Evolutionary conservation across 2,113 vertebrate genomes (phyloP).

Genomic region (Glaucidium brasilianum): DNA sequence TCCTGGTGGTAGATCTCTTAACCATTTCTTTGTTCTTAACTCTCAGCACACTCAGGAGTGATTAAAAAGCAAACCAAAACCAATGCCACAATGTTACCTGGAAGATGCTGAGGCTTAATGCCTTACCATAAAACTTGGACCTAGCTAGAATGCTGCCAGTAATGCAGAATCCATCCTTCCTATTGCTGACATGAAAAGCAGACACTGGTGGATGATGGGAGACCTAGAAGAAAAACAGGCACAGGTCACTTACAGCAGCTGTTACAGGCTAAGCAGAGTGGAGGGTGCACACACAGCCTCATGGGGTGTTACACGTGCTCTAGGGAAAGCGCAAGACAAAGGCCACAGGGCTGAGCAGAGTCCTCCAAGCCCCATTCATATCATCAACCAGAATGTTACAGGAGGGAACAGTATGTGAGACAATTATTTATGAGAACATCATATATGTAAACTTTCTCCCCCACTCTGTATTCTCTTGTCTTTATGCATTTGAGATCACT

Average conservation of each 20-base stretch:
- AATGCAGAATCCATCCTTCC: constrained; percentile 92
- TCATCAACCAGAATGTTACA: background rate
- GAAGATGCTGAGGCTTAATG: background rate
- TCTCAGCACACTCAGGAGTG: background rate
- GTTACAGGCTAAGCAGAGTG: background rate
- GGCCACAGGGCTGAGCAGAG: background rate
- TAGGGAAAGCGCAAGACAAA: background rate
- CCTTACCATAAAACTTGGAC: constrained; percentile 94
- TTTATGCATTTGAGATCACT: background rate
- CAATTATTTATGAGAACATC: background rate
- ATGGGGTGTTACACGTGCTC: background rate
- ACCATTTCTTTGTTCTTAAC: background rate
- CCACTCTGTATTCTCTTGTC: background rate
- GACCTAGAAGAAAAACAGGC: constrained; percentile 74
- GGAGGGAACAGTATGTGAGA: background rate
- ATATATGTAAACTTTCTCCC: background rate
- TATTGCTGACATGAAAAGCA: constrained; percentile 94
- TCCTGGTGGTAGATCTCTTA: background rate
- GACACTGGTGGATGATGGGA: constrained; percentile 96
- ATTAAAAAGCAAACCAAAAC: background rate
- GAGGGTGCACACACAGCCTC: background rate
- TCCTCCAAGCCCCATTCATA: background rate
- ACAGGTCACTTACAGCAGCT: background rate
- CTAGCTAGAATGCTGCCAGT: constrained; percentile 91
- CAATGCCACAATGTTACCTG: background rate